Conservation (phyloP, 2,888 invertebrate species). For the Folsomia manolachei region DNA sequence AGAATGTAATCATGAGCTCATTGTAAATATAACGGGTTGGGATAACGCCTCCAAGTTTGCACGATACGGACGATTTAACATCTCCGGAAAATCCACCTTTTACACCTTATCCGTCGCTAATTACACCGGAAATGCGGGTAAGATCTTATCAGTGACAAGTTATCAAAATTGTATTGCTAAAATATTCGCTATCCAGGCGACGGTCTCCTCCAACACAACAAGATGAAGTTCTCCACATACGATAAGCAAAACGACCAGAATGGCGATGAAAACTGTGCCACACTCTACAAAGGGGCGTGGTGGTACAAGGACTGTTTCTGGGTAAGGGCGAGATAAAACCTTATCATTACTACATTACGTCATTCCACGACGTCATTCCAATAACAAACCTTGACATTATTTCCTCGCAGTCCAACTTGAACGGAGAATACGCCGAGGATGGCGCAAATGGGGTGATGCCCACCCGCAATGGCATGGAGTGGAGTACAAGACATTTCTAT, state of each 20-base stretch:
- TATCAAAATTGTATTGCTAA: neutral
- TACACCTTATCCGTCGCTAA: slow-evolving; percentile 30
- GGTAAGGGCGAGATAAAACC: too few relatives aligned
- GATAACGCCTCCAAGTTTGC: slow-evolving; percentile 32
- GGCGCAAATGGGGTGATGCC: slow-evolving; percentile 12
- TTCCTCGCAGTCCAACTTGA: slow-evolving; percentile 20
- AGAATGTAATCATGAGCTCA: slow-evolving; percentile 34
- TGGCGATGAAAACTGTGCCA: slow-evolving; percentile 33
- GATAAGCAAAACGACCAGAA: slow-evolving; percentile 36
- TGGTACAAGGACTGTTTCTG: slow-evolving; percentile 8
- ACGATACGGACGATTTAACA: slow-evolving; percentile 30
- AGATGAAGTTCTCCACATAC: slow-evolving; percentile 34
- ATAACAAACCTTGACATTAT: too few relatives aligned
- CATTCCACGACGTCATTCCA: too few relatives aligned
- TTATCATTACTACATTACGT: too few relatives aligned
- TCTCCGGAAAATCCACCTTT: slow-evolving; percentile 26
- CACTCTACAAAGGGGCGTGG: neutral
- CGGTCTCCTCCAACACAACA: slow-evolving; percentile 33
- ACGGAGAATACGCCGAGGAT: slow-evolving; percentile 17
- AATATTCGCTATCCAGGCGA: slow-evolving; percentile 35
- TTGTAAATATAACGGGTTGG: slow-evolving; percentile 42
- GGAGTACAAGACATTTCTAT: neutral
- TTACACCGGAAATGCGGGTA: slow-evolving; percentile 39
- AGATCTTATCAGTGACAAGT: neutral
- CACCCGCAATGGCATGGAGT: slow-evolving; percentile 18